A percentile compares a stretch with the other conserved stretches of the same genome.
phyloP scores from a whole-genome alignment of 2,888 invertebrate species.

The Ophion slaviceki region DNA sequence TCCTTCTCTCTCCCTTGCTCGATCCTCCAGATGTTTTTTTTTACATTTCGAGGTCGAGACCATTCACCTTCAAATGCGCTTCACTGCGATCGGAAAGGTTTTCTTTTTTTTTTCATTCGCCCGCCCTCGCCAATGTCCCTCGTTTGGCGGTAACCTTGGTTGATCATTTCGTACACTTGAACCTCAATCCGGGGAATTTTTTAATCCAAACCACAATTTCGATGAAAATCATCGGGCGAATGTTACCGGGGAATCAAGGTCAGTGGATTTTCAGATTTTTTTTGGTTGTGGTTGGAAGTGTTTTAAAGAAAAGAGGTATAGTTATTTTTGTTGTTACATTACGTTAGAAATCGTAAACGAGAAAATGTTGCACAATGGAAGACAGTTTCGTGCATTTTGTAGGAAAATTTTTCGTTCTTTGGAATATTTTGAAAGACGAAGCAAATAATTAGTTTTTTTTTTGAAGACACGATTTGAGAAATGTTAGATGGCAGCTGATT shows the following conservation, averaged over 20 bases:
- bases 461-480: background rate
- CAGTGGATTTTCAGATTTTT: background rate
- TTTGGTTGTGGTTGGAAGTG: background rate
- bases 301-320: background rate
- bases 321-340: background rate
- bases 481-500: background rate
- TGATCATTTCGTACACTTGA: conserved; percentile 37
- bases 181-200: conserved; percentile 24
- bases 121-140: conserved; percentile 37
- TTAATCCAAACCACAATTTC: background rate
- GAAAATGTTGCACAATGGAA: background rate
- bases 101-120: conserved; percentile 51
- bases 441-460: background rate
- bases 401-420: background rate
- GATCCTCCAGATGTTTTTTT: background rate
- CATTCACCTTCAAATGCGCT: conserved; percentile 56
- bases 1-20: background rate
- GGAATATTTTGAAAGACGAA: background rate
- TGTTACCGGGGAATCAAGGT: background rate
- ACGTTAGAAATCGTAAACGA: background rate
- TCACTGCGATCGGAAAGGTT: conserved; percentile 31
- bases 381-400: background rate
- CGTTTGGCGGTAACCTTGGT: conserved; percentile 25
- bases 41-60: conserved; percentile 56
- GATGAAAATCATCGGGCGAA: background rate